phyloP scores from a whole-genome alignment of 1,140 invertebrate genomes.

The Samia ricini region DNA sequence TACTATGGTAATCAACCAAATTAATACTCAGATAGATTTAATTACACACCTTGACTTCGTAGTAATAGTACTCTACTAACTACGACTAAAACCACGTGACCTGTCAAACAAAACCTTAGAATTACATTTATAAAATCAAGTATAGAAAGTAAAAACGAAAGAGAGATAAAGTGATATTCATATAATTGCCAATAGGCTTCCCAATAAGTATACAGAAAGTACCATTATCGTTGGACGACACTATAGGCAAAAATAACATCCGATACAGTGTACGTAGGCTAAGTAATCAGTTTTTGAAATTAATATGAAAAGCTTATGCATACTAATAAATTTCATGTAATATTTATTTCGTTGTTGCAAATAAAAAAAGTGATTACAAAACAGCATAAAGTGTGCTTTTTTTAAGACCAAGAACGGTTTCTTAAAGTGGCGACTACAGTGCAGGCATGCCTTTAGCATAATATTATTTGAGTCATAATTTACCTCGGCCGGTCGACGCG shows the following conservation, averaged over 20 bases:
- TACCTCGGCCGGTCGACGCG: constrained; percentile 36
- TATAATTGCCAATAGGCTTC: no score
- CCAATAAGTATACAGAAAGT: not conserved
- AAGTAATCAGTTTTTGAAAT: not conserved
- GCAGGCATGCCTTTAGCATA: constrained; percentile 51
- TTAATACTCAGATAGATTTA: no score
- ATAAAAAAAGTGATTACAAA: not conserved
- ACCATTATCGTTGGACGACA: not conserved
- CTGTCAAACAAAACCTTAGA: no score
- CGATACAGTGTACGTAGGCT: no score
- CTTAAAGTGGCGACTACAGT: constrained; percentile 22
- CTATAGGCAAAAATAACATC: not conserved
- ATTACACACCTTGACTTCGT: no score
- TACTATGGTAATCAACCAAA: no score
- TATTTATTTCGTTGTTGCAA: not conserved
- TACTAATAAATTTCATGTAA: not conserved
- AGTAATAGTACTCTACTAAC: no score
- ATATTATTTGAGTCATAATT: constrained; percentile 64
- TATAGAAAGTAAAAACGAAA: not conserved
- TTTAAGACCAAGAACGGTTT: constrained; percentile 18
- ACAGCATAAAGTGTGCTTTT: not conserved
- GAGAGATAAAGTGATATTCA: not conserved
- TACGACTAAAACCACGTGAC: no score
- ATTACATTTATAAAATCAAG: not conserved
- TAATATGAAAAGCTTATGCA: not conserved